phyloP scores from a whole-genome alignment of 2,113 vertebrate species.

The Pandion haliaetus region DNA sequence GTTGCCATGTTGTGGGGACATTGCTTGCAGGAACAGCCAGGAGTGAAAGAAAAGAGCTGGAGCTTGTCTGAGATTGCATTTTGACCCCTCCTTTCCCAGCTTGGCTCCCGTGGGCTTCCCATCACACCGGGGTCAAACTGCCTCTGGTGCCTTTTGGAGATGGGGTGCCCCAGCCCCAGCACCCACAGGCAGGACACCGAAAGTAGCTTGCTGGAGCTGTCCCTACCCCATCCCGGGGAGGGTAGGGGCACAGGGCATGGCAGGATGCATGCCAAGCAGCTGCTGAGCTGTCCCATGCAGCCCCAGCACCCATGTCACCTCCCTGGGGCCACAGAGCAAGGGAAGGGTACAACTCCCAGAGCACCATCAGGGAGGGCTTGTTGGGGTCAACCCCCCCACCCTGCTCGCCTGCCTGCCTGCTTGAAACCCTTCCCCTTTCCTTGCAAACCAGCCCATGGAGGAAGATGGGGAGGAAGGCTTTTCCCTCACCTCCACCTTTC shows the following conservation, averaged over 20 bases:
- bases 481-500: background rate
- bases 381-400: background rate
- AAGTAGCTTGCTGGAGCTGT: background rate
- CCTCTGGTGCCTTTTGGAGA: background rate
- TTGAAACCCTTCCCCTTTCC: background rate
- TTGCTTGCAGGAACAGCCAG: background rate
- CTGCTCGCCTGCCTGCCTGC: background rate
- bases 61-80: background rate
- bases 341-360: background rate
- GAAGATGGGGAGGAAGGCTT: background rate
- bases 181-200: background rate
- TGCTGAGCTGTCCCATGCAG: background rate
- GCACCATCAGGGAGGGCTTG: background rate
- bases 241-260: background rate
- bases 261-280: background rate
- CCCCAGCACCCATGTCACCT: background rate
- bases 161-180: background rate
- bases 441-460: background rate
- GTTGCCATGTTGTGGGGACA: background rate
- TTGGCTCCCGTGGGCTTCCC: fast-evolving
- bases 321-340: background rate
- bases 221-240: fast-evolving
- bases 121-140: background rate
- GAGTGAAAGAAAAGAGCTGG: background rate
- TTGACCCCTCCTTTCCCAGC: background rate